Base-by-base conservation (phyloP, 2,888 invertebrate genomes). In the Eubasilissa splendida region DNA sequence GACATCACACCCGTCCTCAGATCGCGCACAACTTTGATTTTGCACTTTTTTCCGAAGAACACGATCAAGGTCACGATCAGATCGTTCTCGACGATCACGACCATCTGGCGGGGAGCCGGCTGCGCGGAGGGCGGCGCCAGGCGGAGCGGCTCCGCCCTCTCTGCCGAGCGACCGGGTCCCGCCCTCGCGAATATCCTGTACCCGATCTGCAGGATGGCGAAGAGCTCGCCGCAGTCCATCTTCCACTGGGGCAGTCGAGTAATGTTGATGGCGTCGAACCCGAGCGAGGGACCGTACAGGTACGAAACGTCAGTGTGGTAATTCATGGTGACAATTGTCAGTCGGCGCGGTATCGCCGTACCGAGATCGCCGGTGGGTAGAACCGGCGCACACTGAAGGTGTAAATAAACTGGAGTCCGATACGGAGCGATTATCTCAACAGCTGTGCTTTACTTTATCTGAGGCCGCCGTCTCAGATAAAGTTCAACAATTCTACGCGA, bases 1-100 rank as follows among this genome's bases (percentile, higher is more conserved):
- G 80, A 84, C 56, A 87, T 84, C 68, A 84, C 83, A 74, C 86
- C 85, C 71, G 85, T 86, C 85, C 84, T 87, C 76, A 88, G 82
- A 85, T 90, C 87, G 82, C 86, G 88, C 73, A 85, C 85, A 56
- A 88, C 84, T 84, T 84, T 84, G 79, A 87, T 85, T 80, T 84
- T 85, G 84, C 80, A 83, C 84, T 84, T 82, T 86, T 85, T 82
- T 52, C 80, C 78, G 22, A 56, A 60, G 33, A 76, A 79, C 42
- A 79, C 71, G 52, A 42, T 50, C n/a, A 76, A 63, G 11, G 76
- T 70, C 50, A 83, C 70, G 54, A 81, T 76, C 9, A 76, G 59
- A 53, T 76, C 66, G 58, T 59, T 76, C 22, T 79, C 54, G 50
- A 77, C 59, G 60, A 53, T 54, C 54, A 80, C 7, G 22, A 22